phyloP scores from a whole-genome alignment of 2,888 invertebrate species.

The Molorchus minor region DNA sequence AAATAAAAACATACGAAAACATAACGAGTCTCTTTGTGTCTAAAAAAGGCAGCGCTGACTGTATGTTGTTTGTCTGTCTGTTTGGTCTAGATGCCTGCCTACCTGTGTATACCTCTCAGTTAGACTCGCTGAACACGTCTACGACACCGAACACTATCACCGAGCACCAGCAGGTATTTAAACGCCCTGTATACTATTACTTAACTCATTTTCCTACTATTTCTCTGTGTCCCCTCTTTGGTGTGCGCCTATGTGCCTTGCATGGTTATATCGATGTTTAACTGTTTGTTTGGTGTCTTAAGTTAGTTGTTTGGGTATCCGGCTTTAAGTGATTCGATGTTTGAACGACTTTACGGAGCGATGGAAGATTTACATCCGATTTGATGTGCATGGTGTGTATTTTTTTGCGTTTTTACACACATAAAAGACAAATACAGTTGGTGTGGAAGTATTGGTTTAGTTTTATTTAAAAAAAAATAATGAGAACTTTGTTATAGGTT shows the following conservation, averaged over 20 bases:
- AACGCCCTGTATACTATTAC: constrained; percentile 44
- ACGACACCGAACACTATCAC: constrained; percentile 63
- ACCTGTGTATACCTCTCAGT: constrained; percentile 85
- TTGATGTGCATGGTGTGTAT: background rate
- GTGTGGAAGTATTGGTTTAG: too few species aligned
- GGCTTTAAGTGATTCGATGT: constrained; percentile 15
- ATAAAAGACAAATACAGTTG: background rate
- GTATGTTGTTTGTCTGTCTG: constrained; percentile 75
- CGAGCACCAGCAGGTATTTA: constrained; percentile 62
- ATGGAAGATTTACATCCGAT: too few species aligned
- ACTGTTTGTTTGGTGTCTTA: constrained; percentile 16
- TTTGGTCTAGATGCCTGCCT: constrained; percentile 96
- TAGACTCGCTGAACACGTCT: constrained; percentile 81
- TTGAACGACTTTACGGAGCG: background rate
- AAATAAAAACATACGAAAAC: too few species aligned
- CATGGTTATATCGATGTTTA: constrained; percentile 29
- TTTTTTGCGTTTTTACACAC: background rate
- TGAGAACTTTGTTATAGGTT: background rate
- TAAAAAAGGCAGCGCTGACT: constrained; percentile 60
- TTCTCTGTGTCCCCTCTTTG: constrained; percentile 33
- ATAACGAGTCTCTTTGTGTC: constrained; percentile 53
- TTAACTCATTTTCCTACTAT: constrained; percentile 44
- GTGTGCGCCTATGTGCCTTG: constrained; percentile 40
- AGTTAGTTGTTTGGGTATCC: constrained; percentile 8
- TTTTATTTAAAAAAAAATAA: too few species aligned